Evolutionary conservation across 2,888 invertebrate genomes (phyloP), one percentile per base, ranked within the genome.

Genomic region (Perizoma affinitatum): DNA sequence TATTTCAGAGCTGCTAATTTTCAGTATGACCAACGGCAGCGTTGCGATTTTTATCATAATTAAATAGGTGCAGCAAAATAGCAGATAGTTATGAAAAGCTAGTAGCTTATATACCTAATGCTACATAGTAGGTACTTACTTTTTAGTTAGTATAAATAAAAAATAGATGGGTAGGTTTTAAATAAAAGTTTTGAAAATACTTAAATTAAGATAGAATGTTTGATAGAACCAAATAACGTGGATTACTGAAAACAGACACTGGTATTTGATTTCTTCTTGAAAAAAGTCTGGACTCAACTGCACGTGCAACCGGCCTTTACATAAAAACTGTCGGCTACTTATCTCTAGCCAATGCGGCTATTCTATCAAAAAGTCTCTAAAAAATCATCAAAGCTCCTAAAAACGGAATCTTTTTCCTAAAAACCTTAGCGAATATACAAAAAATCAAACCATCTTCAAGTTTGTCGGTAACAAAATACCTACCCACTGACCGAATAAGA

Each of bases 401-500:
- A 80, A 78, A 75, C 53, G 59, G 1, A 40, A 46, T 44, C 47
- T 58, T 67, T 61, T 70, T 66, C 56, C 68, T 72, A 76, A 79
- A 76, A 76, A 71, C 74, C 75, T 83, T 80, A 81, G 82, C 80
- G 76, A 70, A 59, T 66, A 64, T 69, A 55, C 78, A 84, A 84
- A 79, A 83, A 81, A 79, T 67, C 70, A 71, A 71, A 74, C 73
- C 71, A 61, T 71, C 74, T 75, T 78, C 76, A 73, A 72, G 72
- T 76, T 72, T 62, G 63, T 65, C 78, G 74, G 87, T 86, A 88
- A 88, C 84, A 82, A 83, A 85, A 90, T 80, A 84, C 82, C 76
- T 80, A 79, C 78, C 75, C 79, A 80, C 84, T 91, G 91, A 85
- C 90, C 90, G 82, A 87, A 83, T 86, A 82, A 79, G 61, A 75